Conservation (phyloP, 2,113 vertebrate genomes). For the Taurulus bubalis region DNA sequence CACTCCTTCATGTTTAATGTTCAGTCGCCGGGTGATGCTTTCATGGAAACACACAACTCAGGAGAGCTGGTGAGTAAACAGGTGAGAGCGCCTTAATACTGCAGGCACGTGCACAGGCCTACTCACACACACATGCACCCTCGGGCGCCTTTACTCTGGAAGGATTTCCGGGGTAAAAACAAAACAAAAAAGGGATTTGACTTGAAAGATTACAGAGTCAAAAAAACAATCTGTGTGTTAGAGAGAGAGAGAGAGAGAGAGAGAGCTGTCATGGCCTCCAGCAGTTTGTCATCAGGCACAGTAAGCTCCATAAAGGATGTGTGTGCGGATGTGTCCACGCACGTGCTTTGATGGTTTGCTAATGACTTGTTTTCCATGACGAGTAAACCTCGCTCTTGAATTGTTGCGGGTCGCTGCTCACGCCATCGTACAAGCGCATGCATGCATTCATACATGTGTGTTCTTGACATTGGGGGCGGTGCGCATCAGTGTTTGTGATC, state of each 20-base stretch:
- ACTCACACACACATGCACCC: slow-evolving; percentile 26
- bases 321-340: slow-evolving; percentile 42
- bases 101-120: slow-evolving; percentile 25
- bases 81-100: slow-evolving; percentile 27
- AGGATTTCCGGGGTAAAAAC: slow-evolving; percentile 62
- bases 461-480: background rate
- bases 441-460: background rate
- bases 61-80: background rate
- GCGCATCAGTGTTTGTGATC: background rate
- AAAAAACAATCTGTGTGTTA: slow-evolving; percentile 13
- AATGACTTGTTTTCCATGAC: slow-evolving; percentile 29
- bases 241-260: background rate
- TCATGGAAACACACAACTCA: background rate
- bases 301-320: slow-evolving; percentile 73
- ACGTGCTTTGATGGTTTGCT: slow-evolving; percentile 14
- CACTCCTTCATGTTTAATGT: slow-evolving; percentile 2
- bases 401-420: background rate
- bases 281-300: slow-evolving; percentile 54
- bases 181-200: slow-evolving; percentile 56
- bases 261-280: slow-evolving; percentile 37
- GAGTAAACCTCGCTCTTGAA: background rate
- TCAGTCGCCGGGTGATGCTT: background rate
- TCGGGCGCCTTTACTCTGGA: slow-evolving; percentile 20
- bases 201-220: slow-evolving; percentile 51
- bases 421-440: too few relatives aligned